These are phyloP conservation scores for Yponomeuta plumbellus DNA, from an alignment of 2,888 invertebrate species.

Conservation along the genomic window DNA sequence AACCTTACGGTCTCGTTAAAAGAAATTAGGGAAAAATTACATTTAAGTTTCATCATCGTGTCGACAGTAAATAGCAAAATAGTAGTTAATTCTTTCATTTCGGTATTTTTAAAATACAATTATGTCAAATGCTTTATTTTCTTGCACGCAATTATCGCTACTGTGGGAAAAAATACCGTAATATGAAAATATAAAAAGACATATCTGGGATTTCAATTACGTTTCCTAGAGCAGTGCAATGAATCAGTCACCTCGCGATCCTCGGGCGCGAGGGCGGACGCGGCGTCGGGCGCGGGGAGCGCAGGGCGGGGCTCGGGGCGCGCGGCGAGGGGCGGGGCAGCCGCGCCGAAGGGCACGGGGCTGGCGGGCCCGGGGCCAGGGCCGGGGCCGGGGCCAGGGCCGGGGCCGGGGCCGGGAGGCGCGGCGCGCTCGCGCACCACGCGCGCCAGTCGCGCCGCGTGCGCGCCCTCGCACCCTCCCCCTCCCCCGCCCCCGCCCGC, in stretches of 20 bases:
- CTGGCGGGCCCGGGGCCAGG: conserved; percentile 46
- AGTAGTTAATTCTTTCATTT: no score
- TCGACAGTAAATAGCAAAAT: no score
- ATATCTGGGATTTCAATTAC: no score
- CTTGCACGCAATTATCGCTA: no score
- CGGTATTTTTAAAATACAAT: no score
- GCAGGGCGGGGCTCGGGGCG: conserved; percentile 30
- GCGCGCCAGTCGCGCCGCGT: conserved; percentile 56
- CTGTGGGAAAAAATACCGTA: no score
- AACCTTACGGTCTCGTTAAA: no score
- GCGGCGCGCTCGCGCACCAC: conserved; percentile 65
- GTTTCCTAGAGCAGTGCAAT: no score
- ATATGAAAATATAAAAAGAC: no score
- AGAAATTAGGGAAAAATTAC: no score
- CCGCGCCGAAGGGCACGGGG: conserved; percentile 60
- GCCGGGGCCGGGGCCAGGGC: conserved; percentile 34
- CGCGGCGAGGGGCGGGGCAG: conserved; percentile 43
- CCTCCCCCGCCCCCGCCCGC: conserved; percentile 25
- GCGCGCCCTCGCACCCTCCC: conserved; percentile 30
- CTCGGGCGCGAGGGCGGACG: conserved; percentile 35
- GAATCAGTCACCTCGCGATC: conserved; percentile 60
- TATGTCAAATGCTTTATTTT: no score
- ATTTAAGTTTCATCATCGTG: no score
- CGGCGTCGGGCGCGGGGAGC: background rate
- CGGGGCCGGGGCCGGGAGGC: conserved; percentile 17